Evolutionary conservation across 2,113 vertebrate species (phyloP).

Genomic region (Aplodontia rufa): DNA sequence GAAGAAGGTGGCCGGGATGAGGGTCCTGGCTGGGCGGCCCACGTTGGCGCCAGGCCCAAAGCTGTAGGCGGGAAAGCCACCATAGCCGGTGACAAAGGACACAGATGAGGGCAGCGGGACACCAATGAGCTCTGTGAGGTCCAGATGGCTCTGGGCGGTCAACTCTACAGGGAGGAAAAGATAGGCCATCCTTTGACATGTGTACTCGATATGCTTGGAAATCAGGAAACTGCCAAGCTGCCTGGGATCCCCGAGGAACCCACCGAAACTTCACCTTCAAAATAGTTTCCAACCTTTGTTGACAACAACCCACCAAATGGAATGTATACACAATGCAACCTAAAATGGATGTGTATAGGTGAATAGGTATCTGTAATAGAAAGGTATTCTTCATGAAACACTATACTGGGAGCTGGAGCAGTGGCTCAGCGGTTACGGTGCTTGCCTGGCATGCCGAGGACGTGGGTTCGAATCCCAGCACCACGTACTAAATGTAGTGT

Average conservation of each 20-base stretch:
- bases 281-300: not conserved
- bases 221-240: not conserved
- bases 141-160: conserved; percentile 85
- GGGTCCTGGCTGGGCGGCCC: conserved; percentile 91
- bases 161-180: conserved; percentile 81
- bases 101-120: conserved; percentile 96
- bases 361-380: not conserved
- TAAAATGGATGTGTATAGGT: not conserved
- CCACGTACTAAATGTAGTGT: too few relatives aligned
- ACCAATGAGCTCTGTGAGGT: conserved; percentile 95
- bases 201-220: not conserved
- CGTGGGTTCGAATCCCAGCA: too few relatives aligned
- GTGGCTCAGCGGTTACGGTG: too few relatives aligned
- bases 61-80: conserved; percentile 95
- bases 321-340: not conserved
- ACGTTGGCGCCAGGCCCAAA: conserved; percentile 93
- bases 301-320: not conserved
- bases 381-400: not conserved
- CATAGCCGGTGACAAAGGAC: conserved; percentile 94
- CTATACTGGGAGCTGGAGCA: too few relatives aligned
- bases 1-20: conserved; percentile 91
- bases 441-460: too few relatives aligned
- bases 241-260: not conserved
- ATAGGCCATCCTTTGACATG: not conserved
- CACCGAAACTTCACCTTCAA: not conserved